Percentiles rank a stretch among this genome's conserved stretches.
These are phyloP conservation scores for Luffia ferchaultella DNA, from an alignment of 2,888 invertebrate species.

Conservation along the genomic window DNA sequence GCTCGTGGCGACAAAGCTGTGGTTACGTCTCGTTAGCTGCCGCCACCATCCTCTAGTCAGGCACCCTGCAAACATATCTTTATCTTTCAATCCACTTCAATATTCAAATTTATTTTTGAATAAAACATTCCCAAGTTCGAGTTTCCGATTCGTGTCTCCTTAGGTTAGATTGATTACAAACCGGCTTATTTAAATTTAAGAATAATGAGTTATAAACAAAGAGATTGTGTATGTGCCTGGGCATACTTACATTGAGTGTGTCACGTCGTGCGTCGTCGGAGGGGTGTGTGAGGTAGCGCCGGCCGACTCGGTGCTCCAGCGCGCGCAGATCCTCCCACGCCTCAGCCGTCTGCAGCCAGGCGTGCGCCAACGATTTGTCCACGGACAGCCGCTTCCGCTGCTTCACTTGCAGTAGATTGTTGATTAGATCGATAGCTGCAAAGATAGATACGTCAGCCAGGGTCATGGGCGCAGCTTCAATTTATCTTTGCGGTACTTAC, in stretches of 20 bases:
- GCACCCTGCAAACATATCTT: not conserved
- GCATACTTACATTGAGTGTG: not conserved
- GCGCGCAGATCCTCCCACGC: conserved; percentile 95
- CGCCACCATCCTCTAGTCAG: not conserved
- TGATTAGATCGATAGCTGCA: conserved; percentile 96
- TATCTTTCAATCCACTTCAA: too few species aligned
- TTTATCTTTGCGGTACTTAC: conserved; percentile 46
- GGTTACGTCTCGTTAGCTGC: not conserved
- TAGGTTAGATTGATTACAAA: too few species aligned
- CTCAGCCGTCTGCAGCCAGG: conserved; percentile 96
- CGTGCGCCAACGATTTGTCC: conserved; percentile 93
- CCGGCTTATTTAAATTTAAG: too few species aligned
- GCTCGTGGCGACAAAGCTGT: too few species aligned
- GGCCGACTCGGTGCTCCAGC: conserved; percentile 70
- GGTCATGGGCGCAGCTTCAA: not conserved
- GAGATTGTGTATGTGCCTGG: too few species aligned
- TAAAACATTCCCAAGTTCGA: too few species aligned
- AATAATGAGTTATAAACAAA: too few species aligned
- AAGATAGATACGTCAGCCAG: conserved; percentile 19
- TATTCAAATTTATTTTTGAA: too few species aligned
- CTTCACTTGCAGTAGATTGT: conserved; percentile 96
- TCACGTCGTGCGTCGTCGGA: conserved; percentile 39
- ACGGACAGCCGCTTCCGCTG: conserved; percentile 94
- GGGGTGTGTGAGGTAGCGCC: conserved; percentile 49
- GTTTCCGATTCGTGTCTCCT: too few species aligned